A percentile compares a stretch with the other conserved stretches of the same genome.
These are phyloP conservation scores for Polia nebulosa DNA, from an alignment of 2,888 invertebrate species.

Conservation along the genomic window DNA sequence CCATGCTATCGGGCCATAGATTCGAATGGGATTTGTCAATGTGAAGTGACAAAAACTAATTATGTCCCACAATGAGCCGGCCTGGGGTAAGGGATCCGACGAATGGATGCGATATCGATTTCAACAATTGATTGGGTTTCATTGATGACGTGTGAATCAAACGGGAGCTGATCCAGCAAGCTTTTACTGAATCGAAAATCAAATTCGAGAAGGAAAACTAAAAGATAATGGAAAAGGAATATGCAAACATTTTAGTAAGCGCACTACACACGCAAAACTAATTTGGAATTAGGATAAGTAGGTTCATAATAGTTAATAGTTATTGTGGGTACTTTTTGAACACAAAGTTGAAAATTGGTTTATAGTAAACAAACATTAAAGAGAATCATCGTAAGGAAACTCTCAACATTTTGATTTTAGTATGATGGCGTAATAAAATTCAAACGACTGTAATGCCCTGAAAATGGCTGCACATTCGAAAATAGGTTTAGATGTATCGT, in stretches of 20 bases:
- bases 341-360: constrained; percentile 39
- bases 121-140: constrained; percentile 68
- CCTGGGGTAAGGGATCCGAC: constrained; percentile 77
- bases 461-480: constrained; percentile 21
- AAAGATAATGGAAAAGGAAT: not conserved
- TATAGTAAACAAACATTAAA: constrained; percentile 35
- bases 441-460: constrained; percentile 41
- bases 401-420: constrained; percentile 44
- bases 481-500: constrained; percentile 14
- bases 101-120: constrained; percentile 79
- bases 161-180: constrained; percentile 43
- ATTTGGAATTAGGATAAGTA: constrained; percentile 10
- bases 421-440: constrained; percentile 53
- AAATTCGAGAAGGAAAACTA: constrained; percentile 1
- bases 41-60: constrained; percentile 91
- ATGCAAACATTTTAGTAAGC: not conserved
- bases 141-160: constrained; percentile 56
- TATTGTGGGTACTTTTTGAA: constrained; percentile 26
- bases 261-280: not conserved
- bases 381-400: constrained; percentile 47
- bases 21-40: constrained; percentile 88
- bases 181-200: constrained; percentile 40
- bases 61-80: constrained; percentile 86
- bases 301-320: constrained; percentile 5
- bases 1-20: constrained; percentile 78